Base-by-base conservation (phyloP, 2,888 invertebrate species). In the Noctua fimbriata region DNA sequence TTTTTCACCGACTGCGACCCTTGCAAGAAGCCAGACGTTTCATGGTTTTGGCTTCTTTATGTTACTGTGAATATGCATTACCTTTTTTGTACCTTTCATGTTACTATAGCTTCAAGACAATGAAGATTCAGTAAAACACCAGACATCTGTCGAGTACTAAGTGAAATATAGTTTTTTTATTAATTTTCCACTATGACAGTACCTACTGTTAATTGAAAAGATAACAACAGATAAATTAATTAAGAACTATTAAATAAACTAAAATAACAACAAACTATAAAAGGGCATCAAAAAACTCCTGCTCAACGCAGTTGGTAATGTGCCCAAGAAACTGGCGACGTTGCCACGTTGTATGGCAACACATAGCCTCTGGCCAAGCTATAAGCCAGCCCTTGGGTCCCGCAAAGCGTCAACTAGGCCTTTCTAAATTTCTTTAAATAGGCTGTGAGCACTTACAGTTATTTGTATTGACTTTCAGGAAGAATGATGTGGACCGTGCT, bases 401-500 rank as follows among this genome's bases (percentile, higher is more conserved):
- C 36, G 36, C 3, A 4, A 3, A 36, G 36, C 36, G 36, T 36
- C 36, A 36, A 36, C 4, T 36, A 36, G 36, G 36, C 36, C 0
- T 36, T 36, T 36, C 36, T 2, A 36, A 36, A 36, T 36, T 36
- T 36, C 36, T 36, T 36, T 36, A 36, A 36, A 36, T 4, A 36
- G 36, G 36, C 36, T 4, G 36, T 36, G 36, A 36, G 36, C 24
- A 72, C 47, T 72, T 32, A 24, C 2, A 65, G 5, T 32, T 18
- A 24, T 52, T 78, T 44, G 12, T 16, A 69, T 76, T 81, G 73
- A 72, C 5, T 78, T 83, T 52, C 91, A 97, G 97, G 97, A 52
- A 93, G 97, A 86, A 97, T 97, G 97, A 97, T 97, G 97, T 97
- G 97, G 97, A 97, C 97, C 7, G 97, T 97, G 0, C 91, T 97